These are phyloP conservation scores for Diarsia rubi DNA, from an alignment of 2,888 invertebrate genomes.

Conservation along the genomic window DNA sequence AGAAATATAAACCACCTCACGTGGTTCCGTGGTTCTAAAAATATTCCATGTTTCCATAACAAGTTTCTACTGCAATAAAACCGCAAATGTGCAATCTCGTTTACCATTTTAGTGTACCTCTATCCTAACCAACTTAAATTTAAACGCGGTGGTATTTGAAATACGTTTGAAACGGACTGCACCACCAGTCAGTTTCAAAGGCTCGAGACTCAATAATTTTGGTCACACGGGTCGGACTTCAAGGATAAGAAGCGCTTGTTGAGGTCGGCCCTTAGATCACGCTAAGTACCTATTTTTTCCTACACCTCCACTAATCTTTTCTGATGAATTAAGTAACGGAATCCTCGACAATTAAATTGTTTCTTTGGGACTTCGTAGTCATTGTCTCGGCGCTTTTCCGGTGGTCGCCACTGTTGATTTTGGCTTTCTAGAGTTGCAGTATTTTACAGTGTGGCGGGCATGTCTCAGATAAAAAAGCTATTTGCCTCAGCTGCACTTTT, in stretches of 20 bases:
- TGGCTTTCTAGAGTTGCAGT: too few species aligned
- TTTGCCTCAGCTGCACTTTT: too few species aligned
- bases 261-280: not conserved
- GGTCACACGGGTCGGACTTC: not conserved
- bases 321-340: too few species aligned
- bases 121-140: not conserved
- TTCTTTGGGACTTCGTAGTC: too few species aligned
- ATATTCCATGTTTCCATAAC: slow-evolving; percentile 39
- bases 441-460: too few species aligned
- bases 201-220: not conserved
- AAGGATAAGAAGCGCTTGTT: not conserved
- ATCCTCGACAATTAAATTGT: too few species aligned
- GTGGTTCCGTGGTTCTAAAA: not conserved
- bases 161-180: not conserved
- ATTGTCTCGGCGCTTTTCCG: too few species aligned
- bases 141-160: not conserved
- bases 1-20: not conserved
- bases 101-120: slow-evolving; percentile 26
- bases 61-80: slow-evolving; percentile 20
- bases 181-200: too few species aligned
- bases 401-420: too few species aligned
- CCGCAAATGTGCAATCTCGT: slow-evolving; percentile 41
- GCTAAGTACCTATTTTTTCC: not conserved
- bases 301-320: too few species aligned
- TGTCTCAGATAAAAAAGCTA: too few species aligned